phyloP scores from a whole-genome alignment of 2,797 vertebrate species.

The Jordanella pulchra region DNA sequence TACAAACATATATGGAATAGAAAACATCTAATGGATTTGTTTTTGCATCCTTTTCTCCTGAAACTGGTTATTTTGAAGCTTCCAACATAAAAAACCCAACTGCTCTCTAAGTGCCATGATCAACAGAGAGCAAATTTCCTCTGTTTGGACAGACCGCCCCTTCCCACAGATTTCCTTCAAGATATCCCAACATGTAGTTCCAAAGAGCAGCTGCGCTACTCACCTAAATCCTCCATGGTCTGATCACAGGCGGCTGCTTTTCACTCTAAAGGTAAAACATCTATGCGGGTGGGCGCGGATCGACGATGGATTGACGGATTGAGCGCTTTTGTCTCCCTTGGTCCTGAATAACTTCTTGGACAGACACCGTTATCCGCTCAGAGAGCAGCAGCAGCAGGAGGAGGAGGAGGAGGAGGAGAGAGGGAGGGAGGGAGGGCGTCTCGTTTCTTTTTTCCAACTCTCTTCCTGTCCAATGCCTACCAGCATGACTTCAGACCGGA shows the following conservation, averaged over 20 bases:
- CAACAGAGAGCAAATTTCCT: slow-evolving; percentile 59
- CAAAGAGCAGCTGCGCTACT: slow-evolving; percentile 48
- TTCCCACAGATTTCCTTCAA: slow-evolving; percentile 53
- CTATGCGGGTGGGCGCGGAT: slow-evolving; percentile 39
- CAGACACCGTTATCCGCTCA: slow-evolving; percentile 77
- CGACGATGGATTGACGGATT: slow-evolving; percentile 14
- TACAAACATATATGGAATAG: neutral
- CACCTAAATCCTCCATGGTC: slow-evolving; percentile 82
- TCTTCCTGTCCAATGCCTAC: slow-evolving; percentile 71
- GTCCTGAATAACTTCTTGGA: slow-evolving; percentile 70
- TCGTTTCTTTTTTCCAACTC: slow-evolving; percentile 60
- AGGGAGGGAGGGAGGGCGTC: slow-evolving; percentile 61
- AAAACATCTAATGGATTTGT: neutral
- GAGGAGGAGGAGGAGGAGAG: slow-evolving; percentile 44
- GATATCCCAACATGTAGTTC: slow-evolving; percentile 51
- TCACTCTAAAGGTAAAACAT: slow-evolving; percentile 45
- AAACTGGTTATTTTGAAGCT: slow-evolving; percentile 14
- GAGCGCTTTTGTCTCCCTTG: slow-evolving; percentile 62
- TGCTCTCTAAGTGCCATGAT: slow-evolving; percentile 31
- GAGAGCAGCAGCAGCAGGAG: slow-evolving; percentile 40
- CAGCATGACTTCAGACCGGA: slow-evolving; percentile 54
- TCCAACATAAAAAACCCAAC: slow-evolving; percentile 8
- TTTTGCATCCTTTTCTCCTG: slow-evolving; percentile 4
- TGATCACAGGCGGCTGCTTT: slow-evolving; percentile 36
- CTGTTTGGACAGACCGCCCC: slow-evolving; percentile 60